These are phyloP conservation scores for Sialia sialis DNA, from an alignment of 2,113 vertebrate genomes.

Conservation along the genomic window DNA sequence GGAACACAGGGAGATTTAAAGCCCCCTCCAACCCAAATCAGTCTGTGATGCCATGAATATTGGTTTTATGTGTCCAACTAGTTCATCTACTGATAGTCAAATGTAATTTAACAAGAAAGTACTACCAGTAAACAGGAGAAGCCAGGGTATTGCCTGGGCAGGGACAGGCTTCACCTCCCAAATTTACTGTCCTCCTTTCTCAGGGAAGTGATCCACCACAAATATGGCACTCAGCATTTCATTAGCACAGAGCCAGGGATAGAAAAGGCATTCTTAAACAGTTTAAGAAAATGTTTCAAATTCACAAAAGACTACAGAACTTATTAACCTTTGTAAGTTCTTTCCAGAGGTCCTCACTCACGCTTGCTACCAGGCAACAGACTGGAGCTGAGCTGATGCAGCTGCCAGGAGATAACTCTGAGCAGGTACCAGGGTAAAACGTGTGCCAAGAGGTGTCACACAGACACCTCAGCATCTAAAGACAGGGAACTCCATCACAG, in stretches of 20 bases:
- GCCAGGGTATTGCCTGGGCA: no score
- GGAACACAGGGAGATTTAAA: not conserved
- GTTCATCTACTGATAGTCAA: not conserved
- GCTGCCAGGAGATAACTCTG: not conserved
- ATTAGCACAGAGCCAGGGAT: not conserved
- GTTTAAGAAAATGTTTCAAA: not conserved
- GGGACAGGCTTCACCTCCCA: not conserved
- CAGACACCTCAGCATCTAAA: not conserved
- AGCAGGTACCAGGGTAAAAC: not conserved
- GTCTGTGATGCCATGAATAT: not conserved
- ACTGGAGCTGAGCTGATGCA: rapidly evolving
- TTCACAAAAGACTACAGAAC: not conserved
- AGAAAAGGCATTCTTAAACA: not conserved
- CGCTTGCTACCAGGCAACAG: rapidly evolving
- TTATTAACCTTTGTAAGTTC: not conserved
- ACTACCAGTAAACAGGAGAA: not conserved
- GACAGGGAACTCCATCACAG: not conserved
- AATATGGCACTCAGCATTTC: rapidly evolving
- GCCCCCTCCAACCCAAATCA: not conserved
- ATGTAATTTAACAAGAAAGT: not conserved
- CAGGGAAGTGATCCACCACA: not conserved
- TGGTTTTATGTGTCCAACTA: not conserved
- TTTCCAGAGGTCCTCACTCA: not conserved
- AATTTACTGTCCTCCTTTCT: not conserved
- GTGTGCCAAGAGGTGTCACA: not conserved